These are phyloP conservation scores for Pseudolaguvia tuberculata DNA, from an alignment of 2,113 vertebrate genomes.

Conservation along the genomic window DNA sequence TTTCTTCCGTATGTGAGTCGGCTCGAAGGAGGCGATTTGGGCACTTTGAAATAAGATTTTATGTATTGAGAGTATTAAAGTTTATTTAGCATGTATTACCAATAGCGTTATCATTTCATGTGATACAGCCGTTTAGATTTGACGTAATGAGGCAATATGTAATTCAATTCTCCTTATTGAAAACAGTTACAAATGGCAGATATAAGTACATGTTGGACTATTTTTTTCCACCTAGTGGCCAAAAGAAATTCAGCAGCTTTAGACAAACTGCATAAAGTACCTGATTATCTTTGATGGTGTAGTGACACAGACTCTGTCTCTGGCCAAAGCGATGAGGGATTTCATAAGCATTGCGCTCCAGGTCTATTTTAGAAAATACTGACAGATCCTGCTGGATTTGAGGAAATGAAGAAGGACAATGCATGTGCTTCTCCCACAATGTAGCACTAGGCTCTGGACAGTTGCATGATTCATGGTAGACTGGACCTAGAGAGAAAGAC, in stretches of 20 bases:
- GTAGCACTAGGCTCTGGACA: conserved; percentile 78
- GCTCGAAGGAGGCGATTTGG: too few relatives aligned
- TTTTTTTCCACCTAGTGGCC: not conserved
- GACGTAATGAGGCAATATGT: too few relatives aligned
- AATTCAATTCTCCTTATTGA: too few relatives aligned
- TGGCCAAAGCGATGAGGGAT: conserved; percentile 88
- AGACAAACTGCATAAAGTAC: not conserved
- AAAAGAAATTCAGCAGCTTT: not conserved
- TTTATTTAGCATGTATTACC: too few relatives aligned
- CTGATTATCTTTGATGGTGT: conserved; percentile 79
- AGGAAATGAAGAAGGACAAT: conserved; percentile 76
- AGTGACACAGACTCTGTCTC: conserved; percentile 94
- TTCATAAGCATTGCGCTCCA: conserved; percentile 81
- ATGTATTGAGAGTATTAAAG: too few relatives aligned
- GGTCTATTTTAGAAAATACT: conserved; percentile 74
- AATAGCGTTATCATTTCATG: too few relatives aligned
- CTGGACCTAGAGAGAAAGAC: conserved; percentile 74
- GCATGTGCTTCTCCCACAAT: conserved; percentile 82
- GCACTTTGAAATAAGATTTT: too few relatives aligned
- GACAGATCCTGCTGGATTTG: conserved; percentile 86
- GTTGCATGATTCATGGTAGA: conserved; percentile 91
- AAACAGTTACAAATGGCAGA: too few relatives aligned
- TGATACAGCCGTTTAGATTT: too few relatives aligned
- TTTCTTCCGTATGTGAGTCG: not conserved
- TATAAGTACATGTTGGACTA: too few relatives aligned